Percentiles rank a stretch among this genome's conserved stretches.
These are phyloP conservation scores for Alectoris magna DNA, from an alignment of 2,797 vertebrate species.

Conservation along the genomic window DNA sequence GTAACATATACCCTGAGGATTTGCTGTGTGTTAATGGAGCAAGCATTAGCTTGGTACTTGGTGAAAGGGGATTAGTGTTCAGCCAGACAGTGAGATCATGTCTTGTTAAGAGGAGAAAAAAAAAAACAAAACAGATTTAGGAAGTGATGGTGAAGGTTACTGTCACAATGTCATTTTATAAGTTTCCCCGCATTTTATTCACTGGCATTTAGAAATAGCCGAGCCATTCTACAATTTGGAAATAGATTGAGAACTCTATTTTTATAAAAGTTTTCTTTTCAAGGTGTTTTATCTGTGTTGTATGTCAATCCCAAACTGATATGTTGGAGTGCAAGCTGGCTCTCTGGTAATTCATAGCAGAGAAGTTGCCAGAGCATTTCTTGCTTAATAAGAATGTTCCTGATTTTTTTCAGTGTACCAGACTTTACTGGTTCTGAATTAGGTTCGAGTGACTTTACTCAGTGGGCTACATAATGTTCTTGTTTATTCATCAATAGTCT, in stretches of 20 bases:
- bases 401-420: neutral
- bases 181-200: neutral
- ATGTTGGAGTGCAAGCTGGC: neutral
- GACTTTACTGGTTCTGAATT: neutral
- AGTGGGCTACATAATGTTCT: neutral
- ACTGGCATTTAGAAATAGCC: slow-evolving; percentile 21
- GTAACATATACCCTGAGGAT: slow-evolving; percentile 78
- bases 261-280: neutral
- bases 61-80: slow-evolving; percentile 74
- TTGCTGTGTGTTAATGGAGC: slow-evolving; percentile 73
- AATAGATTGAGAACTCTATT: neutral
- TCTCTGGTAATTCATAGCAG: neutral
- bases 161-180: slow-evolving; percentile 25
- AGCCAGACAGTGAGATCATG: slow-evolving; percentile 78
- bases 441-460: neutral
- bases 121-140: slow-evolving; percentile 63
- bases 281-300: neutral
- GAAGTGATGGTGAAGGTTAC: slow-evolving; percentile 57
- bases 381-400: neutral
- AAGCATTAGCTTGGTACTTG: slow-evolving; percentile 53
- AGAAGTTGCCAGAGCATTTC: neutral
- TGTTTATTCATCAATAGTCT: neutral
- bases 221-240: neutral
- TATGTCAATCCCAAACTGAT: neutral
- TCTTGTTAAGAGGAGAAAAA: slow-evolving; percentile 28